A percentile compares a stretch with the other conserved stretches of the same genome.
These are phyloP conservation scores for Zaprionus bogoriensis DNA, from an alignment of 2,888 invertebrate species.

Conservation along the genomic window DNA sequence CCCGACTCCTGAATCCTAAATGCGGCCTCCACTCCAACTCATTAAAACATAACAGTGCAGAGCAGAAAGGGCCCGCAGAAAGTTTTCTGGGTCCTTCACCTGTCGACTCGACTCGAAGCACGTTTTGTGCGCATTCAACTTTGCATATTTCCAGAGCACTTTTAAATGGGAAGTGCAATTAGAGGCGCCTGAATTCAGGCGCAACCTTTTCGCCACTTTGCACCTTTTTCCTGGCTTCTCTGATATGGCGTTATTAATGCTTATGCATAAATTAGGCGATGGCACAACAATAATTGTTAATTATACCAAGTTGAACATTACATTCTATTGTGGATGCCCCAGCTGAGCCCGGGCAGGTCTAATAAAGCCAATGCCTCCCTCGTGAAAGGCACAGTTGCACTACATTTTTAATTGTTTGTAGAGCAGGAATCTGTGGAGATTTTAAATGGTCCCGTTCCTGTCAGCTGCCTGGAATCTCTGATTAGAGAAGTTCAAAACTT, in stretches of 20 bases:
- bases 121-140: conserved; percentile 24
- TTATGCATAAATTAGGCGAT: conserved; percentile 60
- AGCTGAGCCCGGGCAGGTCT: no score
- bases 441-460: no score
- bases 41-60: no score
- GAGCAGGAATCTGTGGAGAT: no score
- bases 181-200: conserved; percentile 35
- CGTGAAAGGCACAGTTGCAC: no score
- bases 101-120: conserved; percentile 19
- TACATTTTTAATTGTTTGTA: conserved; percentile 66
- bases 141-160: conserved; percentile 24
- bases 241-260: background rate
- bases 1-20: conserved; percentile 26
- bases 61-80: conserved; percentile 44
- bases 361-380: no score
- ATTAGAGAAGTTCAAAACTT: no score
- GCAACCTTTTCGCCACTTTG: conserved; percentile 27
- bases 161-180: conserved; percentile 50
- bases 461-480: no score
- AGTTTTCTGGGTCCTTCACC: conserved; percentile 28
- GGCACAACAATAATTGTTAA: conserved; percentile 56
- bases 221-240: no score
- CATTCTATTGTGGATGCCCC: conserved; percentile 45
- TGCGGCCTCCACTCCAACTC: conserved; percentile 50
- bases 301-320: conserved; percentile 50